Evolutionary conservation across 2,113 vertebrate species (phyloP), one percentile per base, ranked within the genome.

Genomic region (Hystrix brachyura): DNA sequence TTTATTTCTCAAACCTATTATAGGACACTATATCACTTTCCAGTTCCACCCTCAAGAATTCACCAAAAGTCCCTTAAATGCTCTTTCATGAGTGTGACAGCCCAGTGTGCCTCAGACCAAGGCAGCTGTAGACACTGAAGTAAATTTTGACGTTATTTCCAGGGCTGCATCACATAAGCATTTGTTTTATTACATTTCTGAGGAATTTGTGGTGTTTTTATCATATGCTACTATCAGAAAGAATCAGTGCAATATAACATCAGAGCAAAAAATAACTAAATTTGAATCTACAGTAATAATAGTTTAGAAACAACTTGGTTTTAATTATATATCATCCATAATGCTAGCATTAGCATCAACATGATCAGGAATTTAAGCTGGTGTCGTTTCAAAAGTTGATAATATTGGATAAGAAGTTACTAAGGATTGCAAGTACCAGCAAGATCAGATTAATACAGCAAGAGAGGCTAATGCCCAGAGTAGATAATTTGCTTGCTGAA

Each of bases 191-290:
- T 71, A 71, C 29, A 46, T 72, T 84, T 60, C 59, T 91, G 87
- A 67, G 23, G 38, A 79, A 72, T 79, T 87, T 83, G 38, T 23
- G 4, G 72, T 91, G 5, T 83, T 92, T 83, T 87, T 43, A 60
- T 69, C 53, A 62, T 85, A 1, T 74, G 23, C 43, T 94, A 7
- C 34, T 38, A 14, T 86, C n/a, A 79, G 53, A 87, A 76, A 34
- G 48, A 83, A 86, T 74, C 60, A 83, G 13, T 87, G 43, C 38
- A 27, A 27, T 88, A 57, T 94, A 51, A 74, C 19, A 60, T 87
- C 27, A 90, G 67, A 93, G 62, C 34, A 90, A 60, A 94, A 94
- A 90, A 38, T 82, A 90, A 69, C 81, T 64, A 76, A 92, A 82
- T 86, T 76, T 80, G 87, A 92, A 79, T 84, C 34, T 89, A 51